Evolutionary conservation across 1,140 invertebrate species (phyloP).

Genomic region (Drosophila nasuta): DNA sequence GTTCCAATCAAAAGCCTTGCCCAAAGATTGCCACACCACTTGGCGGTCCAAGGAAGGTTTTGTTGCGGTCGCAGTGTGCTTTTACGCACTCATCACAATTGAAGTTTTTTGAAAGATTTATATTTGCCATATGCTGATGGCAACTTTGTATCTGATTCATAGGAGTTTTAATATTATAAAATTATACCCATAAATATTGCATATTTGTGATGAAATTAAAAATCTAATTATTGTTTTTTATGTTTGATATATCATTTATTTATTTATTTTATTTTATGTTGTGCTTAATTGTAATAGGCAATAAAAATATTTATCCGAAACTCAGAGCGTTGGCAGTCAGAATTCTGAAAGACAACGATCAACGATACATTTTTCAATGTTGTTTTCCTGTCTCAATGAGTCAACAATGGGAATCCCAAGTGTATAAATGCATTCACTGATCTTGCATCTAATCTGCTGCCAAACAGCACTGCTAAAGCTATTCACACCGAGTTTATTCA

Average conservation of each 20-base stretch:
- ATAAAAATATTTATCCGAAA: no score
- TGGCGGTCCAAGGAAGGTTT: conserved; percentile 33
- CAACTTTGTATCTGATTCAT: not conserved
- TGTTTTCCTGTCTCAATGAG: not conserved
- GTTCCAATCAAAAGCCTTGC: conserved; percentile 42
- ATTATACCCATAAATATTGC: not conserved
- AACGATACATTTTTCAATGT: no score
- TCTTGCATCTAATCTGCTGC: conserved; percentile 3
- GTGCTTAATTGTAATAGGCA: no score
- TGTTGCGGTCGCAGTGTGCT: not conserved
- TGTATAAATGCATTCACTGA: conserved; percentile 4
- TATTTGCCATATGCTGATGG: not conserved
- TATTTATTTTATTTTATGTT: no score
- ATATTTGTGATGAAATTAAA: not conserved
- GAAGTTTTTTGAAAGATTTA: not conserved
- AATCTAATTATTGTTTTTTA: no score
- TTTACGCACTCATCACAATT: not conserved
- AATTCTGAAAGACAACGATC: no score
- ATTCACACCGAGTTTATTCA: conserved; percentile 63
- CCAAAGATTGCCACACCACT: conserved; percentile 36
- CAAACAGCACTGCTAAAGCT: no score
- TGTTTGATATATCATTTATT: no score
- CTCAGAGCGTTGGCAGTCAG: no score
- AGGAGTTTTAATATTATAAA: no score
- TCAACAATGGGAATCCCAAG: conserved; percentile 14